Evolutionary conservation across 2,888 invertebrate genomes (phyloP).

Genomic region (Eristalinus aeneus): DNA sequence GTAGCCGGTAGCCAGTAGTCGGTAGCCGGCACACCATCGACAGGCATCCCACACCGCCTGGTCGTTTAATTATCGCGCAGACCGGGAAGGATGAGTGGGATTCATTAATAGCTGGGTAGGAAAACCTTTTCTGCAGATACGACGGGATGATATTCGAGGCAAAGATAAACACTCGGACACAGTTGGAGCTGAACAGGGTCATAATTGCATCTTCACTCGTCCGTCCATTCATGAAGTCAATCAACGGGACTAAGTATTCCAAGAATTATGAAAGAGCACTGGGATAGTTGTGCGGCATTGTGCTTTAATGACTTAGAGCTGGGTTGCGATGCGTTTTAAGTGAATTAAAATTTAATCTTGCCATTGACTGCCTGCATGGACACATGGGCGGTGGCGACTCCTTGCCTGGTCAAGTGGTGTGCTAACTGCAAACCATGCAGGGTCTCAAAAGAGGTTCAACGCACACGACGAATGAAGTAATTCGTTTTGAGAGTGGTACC

Average conservation of each 20-base stretch:
- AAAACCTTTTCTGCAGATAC: neutral
- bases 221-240: conserved; percentile 19
- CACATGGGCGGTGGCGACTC: neutral
- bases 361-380: neutral
- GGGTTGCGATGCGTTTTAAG: neutral
- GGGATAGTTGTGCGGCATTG: neutral
- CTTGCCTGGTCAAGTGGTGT: neutral
- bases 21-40: neutral
- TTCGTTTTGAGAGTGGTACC: too few relatives aligned
- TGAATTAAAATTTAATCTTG: neutral
- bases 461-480: too few relatives aligned
- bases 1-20: neutral
- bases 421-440: neutral
- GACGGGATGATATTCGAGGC: conserved; percentile 4
- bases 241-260: conserved; percentile 1
- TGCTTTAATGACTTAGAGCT: neutral
- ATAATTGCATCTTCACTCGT: conserved; percentile 28
- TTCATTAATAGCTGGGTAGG: conserved; percentile 19
- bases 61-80: conserved; percentile 19
- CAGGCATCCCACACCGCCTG: neutral
- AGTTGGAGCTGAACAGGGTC: neutral
- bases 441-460: neutral
- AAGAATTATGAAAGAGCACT: conserved; percentile 5
- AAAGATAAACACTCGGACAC: neutral
- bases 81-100: conserved; percentile 3